A percentile compares a stretch with the other conserved stretches of the same genome.
These are phyloP conservation scores for Nipponacmea schrenckii DNA, from an alignment of 2,888 invertebrate species.

Conservation along the genomic window DNA sequence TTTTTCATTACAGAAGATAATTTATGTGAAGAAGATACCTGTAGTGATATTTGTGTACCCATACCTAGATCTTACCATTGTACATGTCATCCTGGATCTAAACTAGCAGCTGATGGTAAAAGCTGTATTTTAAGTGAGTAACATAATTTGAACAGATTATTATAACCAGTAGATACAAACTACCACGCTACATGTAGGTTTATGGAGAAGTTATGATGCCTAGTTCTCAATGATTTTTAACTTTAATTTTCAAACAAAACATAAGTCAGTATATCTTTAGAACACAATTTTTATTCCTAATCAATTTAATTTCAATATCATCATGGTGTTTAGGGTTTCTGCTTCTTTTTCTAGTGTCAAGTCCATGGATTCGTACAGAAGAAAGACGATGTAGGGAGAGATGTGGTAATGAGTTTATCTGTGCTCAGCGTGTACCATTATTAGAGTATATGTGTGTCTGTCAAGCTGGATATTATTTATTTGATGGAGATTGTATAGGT, in stretches of 20 bases:
- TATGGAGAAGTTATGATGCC: too few relatives aligned
- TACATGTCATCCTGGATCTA: slow-evolving; percentile 46
- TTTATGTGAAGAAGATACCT: slow-evolving; percentile 26
- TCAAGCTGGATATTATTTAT: slow-evolving; percentile 43
- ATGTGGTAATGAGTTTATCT: slow-evolving; percentile 38
- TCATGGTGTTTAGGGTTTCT: too few relatives aligned
- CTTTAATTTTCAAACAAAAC: too few relatives aligned
- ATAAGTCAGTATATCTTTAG: too few relatives aligned
- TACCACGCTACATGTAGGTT: too few relatives aligned
- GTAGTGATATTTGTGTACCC: slow-evolving; percentile 49
- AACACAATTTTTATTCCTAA: too few relatives aligned
- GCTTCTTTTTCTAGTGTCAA: slow-evolving; percentile 30
- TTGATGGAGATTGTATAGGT: slow-evolving; percentile 43
- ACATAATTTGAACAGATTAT: too few relatives aligned
- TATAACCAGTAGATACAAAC: too few relatives aligned
- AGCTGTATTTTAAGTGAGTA: slow-evolving; percentile 47
- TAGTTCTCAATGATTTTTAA: too few relatives aligned
- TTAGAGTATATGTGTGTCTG: slow-evolving; percentile 46
- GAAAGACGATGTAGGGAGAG: slow-evolving; percentile 33
- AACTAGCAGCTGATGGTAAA: slow-evolving; percentile 39
- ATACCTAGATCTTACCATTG: slow-evolving; percentile 52
- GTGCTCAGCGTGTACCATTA: slow-evolving; percentile 42
- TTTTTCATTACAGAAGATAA: slow-evolving; percentile 9
- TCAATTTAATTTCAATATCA: too few relatives aligned
- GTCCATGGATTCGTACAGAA: slow-evolving; percentile 43